A percentile compares a stretch with the other conserved stretches of the same genome.
Evolutionary conservation across 2,797 vertebrate species (phyloP).

Genomic region (Sparidentex hasta): DNA sequence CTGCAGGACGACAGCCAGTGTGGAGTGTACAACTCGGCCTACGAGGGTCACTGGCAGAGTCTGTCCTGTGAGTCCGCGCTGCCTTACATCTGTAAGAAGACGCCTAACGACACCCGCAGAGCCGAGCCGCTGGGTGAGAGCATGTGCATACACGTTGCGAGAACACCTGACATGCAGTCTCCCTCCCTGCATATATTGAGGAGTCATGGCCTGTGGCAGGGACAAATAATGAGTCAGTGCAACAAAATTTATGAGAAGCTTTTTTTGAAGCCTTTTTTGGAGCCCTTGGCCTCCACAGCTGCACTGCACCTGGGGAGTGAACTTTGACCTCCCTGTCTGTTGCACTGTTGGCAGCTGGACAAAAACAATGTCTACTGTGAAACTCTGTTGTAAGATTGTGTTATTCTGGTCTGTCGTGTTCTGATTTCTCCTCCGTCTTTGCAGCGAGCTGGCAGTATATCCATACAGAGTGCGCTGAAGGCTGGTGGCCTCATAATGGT

Average conservation of each 20-base stretch:
- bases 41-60: constrained; percentile 86
- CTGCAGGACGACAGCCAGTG: constrained; percentile 86
- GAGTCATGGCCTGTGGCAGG: neutral
- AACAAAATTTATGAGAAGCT: constrained; percentile 31
- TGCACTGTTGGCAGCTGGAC: constrained; percentile 29
- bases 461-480: constrained; percentile 86
- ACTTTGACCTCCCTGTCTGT: constrained; percentile 52
- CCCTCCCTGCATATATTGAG: constrained; percentile 2
- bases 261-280: constrained; percentile 32
- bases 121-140: constrained; percentile 87
- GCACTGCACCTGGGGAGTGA: constrained; percentile 62
- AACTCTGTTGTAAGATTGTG: constrained; percentile 13
- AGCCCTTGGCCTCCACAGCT: constrained; percentile 64
- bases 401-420: constrained; percentile 22
- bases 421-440: constrained; percentile 17
- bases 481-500: constrained; percentile 90
- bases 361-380: constrained; percentile 62
- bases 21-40: constrained; percentile 87
- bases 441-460: constrained; percentile 92
- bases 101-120: constrained; percentile 80
- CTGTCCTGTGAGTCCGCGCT: constrained; percentile 89
- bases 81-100: constrained; percentile 95
- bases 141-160: neutral
- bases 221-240: constrained; percentile 21
- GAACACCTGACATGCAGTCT: constrained; percentile 10